Conservation (phyloP, 1,140 invertebrate genomes). For the Calosoma granatense region DNA sequence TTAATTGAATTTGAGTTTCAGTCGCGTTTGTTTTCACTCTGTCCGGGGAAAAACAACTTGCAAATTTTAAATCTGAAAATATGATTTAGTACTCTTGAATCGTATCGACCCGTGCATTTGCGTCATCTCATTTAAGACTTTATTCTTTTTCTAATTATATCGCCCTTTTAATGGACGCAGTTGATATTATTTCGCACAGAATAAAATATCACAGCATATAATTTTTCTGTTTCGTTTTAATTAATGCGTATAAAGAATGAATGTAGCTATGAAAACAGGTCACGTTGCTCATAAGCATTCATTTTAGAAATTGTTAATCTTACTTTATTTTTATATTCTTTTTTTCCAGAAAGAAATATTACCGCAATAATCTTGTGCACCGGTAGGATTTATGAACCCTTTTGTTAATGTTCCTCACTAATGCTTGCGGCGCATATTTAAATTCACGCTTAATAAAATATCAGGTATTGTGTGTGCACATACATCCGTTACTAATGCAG, state of each 20-base stretch:
- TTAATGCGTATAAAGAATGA: not conserved
- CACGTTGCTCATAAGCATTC: not conserved
- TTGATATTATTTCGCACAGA: too few species aligned
- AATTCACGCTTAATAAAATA: constrained; percentile 7
- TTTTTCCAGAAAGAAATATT: not conserved
- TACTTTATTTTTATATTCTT: constrained; percentile 5
- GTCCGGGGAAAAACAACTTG: not conserved
- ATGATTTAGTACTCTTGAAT: too few species aligned
- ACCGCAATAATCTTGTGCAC: constrained; percentile 6
- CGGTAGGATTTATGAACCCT: constrained; percentile 1
- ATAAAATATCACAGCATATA: not conserved
- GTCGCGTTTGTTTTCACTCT: too few species aligned
- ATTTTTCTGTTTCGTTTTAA: not conserved
- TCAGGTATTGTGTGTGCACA: not conserved
- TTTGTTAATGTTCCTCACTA: constrained; percentile 1
- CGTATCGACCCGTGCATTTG: too few species aligned
- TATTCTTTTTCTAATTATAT: too few species aligned
- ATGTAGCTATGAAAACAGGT: not conserved
- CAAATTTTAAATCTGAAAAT: too few species aligned
- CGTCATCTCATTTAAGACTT: too few species aligned
- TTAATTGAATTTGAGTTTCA: not conserved
- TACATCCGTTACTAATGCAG: too few species aligned
- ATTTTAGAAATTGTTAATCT: constrained; percentile 4
- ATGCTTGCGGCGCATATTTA: not conserved
- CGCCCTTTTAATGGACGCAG: too few species aligned